These are phyloP conservation scores for Hermodice carunculata DNA, from an alignment of 2,888 invertebrate species.

Conservation along the genomic window DNA sequence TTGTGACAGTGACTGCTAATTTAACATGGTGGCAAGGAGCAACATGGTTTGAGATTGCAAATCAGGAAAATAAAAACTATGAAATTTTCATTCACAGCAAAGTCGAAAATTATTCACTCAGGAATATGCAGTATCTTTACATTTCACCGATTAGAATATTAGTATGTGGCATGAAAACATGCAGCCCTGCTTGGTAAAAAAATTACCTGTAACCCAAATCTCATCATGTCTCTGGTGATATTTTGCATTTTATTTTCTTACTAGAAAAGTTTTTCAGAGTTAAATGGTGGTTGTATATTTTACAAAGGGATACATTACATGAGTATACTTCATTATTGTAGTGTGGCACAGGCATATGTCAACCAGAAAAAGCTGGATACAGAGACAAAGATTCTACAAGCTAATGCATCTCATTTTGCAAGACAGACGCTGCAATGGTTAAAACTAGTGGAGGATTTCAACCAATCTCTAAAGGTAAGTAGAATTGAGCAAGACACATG, in stretches of 20 bases:
- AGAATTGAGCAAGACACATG: no score
- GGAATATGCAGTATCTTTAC: no score
- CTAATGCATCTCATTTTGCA: slow-evolving; percentile 93
- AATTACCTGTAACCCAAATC: no score
- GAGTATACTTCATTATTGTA: slow-evolving; percentile 61
- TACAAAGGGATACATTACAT: not conserved
- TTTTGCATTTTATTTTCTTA: no score
- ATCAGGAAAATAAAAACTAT: no score
- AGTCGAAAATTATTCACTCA: no score
- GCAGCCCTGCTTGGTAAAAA: no score
- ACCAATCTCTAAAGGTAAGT: slow-evolving; percentile 72
- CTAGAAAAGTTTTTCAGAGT: not conserved
- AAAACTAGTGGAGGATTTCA: slow-evolving; percentile 78
- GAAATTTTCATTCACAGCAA: no score
- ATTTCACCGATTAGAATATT: no score
- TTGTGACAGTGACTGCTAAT: not conserved
- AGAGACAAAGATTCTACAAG: slow-evolving; percentile 95
- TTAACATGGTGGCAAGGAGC: not conserved
- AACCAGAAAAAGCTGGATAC: slow-evolving; percentile 98
- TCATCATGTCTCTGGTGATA: no score
- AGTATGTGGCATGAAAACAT: no score
- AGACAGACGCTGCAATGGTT: slow-evolving; percentile 98
- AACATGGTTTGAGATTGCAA: no score
- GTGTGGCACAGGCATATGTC: slow-evolving; percentile 97
- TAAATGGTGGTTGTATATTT: not conserved